Percentiles rank a stretch among this genome's conserved stretches.
These are phyloP conservation scores for Trichonephila inaurata DNA, from an alignment of 1,140 invertebrate species.

Conservation along the genomic window DNA sequence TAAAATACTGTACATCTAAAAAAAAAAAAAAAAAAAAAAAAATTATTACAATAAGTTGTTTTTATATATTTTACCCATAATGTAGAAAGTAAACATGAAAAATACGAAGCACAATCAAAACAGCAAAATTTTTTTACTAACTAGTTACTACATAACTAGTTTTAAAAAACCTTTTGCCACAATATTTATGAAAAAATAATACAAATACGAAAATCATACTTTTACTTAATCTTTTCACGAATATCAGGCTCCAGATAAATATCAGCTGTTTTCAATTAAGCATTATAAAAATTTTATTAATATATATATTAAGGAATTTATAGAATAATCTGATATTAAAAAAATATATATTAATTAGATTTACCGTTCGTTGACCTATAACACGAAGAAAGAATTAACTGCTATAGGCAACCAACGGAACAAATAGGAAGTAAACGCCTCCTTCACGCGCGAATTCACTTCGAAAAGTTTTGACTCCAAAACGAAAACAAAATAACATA, in stretches of 20 bases:
- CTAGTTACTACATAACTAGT: no score
- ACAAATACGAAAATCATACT: neutral
- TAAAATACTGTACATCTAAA: no score
- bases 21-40: no score
- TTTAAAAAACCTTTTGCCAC: no score
- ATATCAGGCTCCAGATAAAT: neutral
- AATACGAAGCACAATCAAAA: no score
- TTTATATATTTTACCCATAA: no score
- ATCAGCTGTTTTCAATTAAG: neutral
- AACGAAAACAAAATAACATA: constrained; percentile 38
- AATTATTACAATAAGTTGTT: no score
- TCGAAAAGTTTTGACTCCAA: constrained; percentile 21
- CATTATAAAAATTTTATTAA: neutral
- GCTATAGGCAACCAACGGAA: constrained; percentile 58
- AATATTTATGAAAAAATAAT: no score
- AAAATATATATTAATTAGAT: neutral
- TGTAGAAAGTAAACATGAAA: no score
- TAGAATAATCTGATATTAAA: neutral
- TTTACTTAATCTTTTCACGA: neutral
- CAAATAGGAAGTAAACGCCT: constrained; percentile 68
- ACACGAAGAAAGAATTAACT: constrained; percentile 7
- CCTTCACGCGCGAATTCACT: constrained; percentile 56
- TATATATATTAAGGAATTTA: neutral
- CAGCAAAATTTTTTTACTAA: no score
- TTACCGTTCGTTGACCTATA: constrained; percentile 49